phyloP scores from a whole-genome alignment of 2,113 vertebrate genomes.

The Oncorhynchus nerka region DNA sequence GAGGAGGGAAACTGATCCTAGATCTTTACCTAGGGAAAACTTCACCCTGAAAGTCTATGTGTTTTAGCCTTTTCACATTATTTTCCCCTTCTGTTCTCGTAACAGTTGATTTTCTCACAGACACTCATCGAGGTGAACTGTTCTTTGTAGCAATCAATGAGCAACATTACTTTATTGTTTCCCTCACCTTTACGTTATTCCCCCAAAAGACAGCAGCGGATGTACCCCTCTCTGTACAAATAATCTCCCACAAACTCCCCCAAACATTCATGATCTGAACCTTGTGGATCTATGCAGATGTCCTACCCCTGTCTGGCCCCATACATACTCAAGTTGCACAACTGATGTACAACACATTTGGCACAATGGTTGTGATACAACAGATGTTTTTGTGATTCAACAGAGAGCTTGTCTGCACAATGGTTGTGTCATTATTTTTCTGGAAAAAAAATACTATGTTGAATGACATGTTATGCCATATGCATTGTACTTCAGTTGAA shows the following conservation, averaged over 20 bases:
- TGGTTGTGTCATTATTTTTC: too few relatives aligned
- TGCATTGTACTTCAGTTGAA: too few relatives aligned
- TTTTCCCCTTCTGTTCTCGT: neutral
- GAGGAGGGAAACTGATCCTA: too few relatives aligned
- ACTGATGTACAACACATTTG: constrained; percentile 22
- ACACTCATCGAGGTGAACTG: neutral
- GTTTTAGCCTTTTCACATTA: neutral
- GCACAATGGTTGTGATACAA: too few relatives aligned
- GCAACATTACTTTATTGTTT: neutral
- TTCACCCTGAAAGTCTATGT: neutral
- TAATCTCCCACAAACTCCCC: neutral
- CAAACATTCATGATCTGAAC: constrained; percentile 44
- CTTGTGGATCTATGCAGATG: constrained; percentile 75
- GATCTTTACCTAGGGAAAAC: too few relatives aligned
- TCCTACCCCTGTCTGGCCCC: constrained; percentile 33
- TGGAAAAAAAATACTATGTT: too few relatives aligned
- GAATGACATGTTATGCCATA: too few relatives aligned
- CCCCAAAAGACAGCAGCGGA: constrained; percentile 50
- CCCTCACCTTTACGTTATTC: neutral
- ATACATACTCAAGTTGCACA: constrained; percentile 14
- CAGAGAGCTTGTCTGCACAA: too few relatives aligned
- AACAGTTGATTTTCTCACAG: neutral
- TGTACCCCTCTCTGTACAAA: constrained; percentile 17
- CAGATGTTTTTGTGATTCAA: too few relatives aligned
- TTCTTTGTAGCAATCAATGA: neutral